phyloP scores from a whole-genome alignment of 2,888 invertebrate species.

The Mythimna loreyi region DNA sequence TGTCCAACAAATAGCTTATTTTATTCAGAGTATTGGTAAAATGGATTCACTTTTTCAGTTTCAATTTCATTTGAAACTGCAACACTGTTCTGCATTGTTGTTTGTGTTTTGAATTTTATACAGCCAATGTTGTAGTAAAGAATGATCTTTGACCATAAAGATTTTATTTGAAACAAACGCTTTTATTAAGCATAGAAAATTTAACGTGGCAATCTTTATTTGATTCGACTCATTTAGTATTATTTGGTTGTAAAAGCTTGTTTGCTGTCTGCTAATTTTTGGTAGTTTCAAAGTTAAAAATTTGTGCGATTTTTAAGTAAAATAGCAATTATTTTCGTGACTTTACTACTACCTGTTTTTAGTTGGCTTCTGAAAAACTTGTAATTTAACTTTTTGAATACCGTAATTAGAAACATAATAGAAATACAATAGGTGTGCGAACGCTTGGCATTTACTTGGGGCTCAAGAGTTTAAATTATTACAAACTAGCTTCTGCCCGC shows the following conservation, averaged over 20 bases:
- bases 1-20: constrained; percentile 18
- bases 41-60: constrained; percentile 8
- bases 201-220: constrained; percentile 6
- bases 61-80: constrained; percentile 23
- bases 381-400: no score
- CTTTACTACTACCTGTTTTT: neutral
- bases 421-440: no score
- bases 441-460: no score
- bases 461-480: no score
- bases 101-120: neutral
- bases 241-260: constrained; percentile 1
- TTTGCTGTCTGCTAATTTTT: neutral
- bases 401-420: no score
- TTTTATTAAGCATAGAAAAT: neutral
- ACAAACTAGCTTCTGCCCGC: no score
- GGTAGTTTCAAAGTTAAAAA: neutral
- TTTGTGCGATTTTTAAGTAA: neutral
- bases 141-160: neutral
- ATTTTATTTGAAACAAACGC: neutral
- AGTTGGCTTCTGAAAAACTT: neutral
- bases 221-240: constrained; percentile 21
- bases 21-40: constrained; percentile 5
- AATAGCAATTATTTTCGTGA: neutral
- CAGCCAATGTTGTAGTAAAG: neutral
- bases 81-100: neutral